A percentile compares a stretch with the other conserved stretches of the same genome.
phyloP scores from a whole-genome alignment of 2,113 vertebrate genomes.

The Rhinolophus sinicus region DNA sequence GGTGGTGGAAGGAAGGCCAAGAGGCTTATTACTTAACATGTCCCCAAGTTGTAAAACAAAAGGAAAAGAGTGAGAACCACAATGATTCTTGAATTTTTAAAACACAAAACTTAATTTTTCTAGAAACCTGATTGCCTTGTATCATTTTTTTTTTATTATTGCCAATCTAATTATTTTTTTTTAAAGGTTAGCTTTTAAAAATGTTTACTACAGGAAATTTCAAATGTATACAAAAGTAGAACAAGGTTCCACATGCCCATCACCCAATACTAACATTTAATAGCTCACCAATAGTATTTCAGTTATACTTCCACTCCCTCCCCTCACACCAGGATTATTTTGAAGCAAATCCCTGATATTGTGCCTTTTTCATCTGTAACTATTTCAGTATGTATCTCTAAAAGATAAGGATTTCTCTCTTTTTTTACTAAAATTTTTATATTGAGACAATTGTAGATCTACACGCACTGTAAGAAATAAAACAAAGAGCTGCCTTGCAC shows the following conservation, averaged over 20 bases:
- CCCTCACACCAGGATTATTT: neutral
- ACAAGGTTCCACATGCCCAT: no score
- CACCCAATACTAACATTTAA: rapidly evolving
- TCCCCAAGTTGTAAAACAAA: neutral
- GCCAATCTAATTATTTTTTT: neutral
- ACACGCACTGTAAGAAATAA: neutral
- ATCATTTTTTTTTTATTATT: neutral
- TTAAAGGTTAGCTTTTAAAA: neutral
- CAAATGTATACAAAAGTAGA: neutral
- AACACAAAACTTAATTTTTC: neutral
- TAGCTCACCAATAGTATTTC: neutral
- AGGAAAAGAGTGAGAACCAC: neutral
- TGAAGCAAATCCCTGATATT: neutral
- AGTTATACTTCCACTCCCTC: rapidly evolving
- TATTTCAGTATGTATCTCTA: neutral
- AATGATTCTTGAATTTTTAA: neutral
- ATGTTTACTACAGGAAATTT: neutral
- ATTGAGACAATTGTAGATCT: neutral
- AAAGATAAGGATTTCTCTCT: neutral
- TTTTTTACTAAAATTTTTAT: neutral
- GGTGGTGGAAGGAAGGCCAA: neutral
- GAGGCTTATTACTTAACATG: neutral
- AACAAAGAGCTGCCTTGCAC: neutral
- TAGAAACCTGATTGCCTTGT: neutral
- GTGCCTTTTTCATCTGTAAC: neutral